phyloP scores from a whole-genome alignment of 2,888 invertebrate genomes.

The Neoascia interrupta region DNA sequence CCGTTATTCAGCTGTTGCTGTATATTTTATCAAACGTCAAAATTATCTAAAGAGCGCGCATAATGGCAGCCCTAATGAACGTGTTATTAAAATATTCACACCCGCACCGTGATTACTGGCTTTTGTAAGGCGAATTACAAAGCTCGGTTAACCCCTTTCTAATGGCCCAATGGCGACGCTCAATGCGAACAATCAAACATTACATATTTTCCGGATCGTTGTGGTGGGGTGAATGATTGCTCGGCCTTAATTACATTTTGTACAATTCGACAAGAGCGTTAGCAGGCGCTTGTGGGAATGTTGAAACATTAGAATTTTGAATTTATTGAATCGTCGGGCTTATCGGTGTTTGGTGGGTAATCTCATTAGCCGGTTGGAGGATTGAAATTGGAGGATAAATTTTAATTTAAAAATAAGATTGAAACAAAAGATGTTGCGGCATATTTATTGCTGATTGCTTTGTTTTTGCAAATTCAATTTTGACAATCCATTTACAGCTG shows the following conservation, averaged over 20 bases:
- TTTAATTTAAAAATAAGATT: no score
- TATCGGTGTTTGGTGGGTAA: no score
- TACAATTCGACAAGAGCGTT: no score
- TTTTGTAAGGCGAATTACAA: not conserved
- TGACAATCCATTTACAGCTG: no score
- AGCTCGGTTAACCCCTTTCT: constrained; percentile 21
- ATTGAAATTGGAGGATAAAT: no score
- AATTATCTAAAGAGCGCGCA: constrained; percentile 7
- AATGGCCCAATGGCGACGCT: constrained; percentile 47
- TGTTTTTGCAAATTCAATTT: no score
- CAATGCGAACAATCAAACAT: constrained; percentile 59
- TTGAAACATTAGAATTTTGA: no score
- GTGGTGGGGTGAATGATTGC: constrained; percentile 27
- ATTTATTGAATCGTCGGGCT: no score
- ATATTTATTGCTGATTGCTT: no score
- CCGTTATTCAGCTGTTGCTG: constrained; percentile 33
- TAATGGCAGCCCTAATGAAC: constrained; percentile 24
- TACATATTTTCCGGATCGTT: constrained; percentile 46
- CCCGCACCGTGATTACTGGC: not conserved
- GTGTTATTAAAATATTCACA: constrained; percentile 23
- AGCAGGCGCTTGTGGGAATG: no score
- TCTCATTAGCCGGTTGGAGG: no score
- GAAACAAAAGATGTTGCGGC: no score
- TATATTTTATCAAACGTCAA: constrained; percentile 4
- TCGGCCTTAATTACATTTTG: constrained; percentile 56